Conservation (phyloP, 2,113 vertebrate species). For the Actenoides hombroni region DNA sequence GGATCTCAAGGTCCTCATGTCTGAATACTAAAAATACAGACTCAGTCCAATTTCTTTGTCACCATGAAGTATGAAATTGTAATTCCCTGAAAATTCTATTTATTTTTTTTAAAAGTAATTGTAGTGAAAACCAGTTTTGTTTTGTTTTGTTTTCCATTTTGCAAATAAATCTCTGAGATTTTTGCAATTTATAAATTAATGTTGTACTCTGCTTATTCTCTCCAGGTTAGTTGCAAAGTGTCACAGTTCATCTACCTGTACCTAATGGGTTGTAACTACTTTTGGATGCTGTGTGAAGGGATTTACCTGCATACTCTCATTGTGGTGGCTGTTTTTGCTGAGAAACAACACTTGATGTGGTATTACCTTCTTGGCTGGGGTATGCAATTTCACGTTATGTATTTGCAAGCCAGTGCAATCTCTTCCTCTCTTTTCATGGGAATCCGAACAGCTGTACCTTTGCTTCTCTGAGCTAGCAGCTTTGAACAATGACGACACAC, state of each 20-base stretch:
- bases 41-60: not conserved
- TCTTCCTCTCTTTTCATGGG: not conserved
- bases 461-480: not conserved
- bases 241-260: constrained; percentile 92
- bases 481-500: not conserved
- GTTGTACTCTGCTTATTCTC: not conserved
- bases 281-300: constrained; percentile 99
- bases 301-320: constrained; percentile 97
- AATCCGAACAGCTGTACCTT: not conserved
- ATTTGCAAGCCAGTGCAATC: not conserved
- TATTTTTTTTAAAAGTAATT: not conserved
- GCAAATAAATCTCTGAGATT: not conserved
- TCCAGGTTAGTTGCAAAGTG: constrained; percentile 91
- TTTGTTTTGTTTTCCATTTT: not conserved
- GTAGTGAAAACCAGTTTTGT: not conserved
- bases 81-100: not conserved
- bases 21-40: not conserved
- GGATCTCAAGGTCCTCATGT: not conserved
- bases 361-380: constrained; percentile 99
- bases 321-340: constrained; percentile 96
- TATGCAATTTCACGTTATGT: constrained; percentile 53
- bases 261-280: constrained; percentile 96
- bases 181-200: not conserved
- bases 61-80: not conserved
- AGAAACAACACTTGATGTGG: constrained; percentile 96